Evolutionary conservation across 2,888 invertebrate species (phyloP).

Genomic region (Choreutis nemorana): DNA sequence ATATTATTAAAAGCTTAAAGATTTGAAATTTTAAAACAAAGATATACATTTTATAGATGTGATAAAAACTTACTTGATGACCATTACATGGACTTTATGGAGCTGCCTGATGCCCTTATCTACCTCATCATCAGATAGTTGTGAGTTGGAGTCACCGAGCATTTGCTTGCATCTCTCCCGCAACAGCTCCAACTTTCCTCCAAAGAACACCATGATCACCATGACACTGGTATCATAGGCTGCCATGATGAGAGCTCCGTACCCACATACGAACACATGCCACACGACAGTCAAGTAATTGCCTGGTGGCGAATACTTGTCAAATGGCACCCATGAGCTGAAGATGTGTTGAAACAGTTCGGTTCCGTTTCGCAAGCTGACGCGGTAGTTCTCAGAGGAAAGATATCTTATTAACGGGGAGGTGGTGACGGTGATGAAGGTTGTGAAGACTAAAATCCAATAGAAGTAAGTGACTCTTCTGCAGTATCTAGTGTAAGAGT

Average conservation of each 20-base stretch:
- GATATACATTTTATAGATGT: neutral
- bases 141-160: constrained; percentile 17
- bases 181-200: constrained; percentile 40
- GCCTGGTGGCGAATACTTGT: constrained; percentile 38
- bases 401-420: constrained; percentile 31
- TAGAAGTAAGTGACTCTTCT: constrained; percentile 35
- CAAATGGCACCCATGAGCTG: constrained; percentile 48
- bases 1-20: too few relatives aligned
- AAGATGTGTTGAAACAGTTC: constrained; percentile 45
- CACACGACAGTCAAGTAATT: constrained; percentile 36
- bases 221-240: constrained; percentile 36
- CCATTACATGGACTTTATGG: constrained; percentile 27
- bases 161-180: constrained; percentile 37
- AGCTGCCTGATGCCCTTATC: constrained; percentile 22
- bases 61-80: constrained; percentile 35
- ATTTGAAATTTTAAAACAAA: neutral
- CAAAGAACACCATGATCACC: constrained; percentile 42
- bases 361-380: constrained; percentile 29
- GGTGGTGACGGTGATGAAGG: constrained; percentile 24
- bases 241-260: constrained; percentile 34
- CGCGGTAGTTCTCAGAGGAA: constrained; percentile 27
- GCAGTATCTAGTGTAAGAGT: constrained; percentile 38
- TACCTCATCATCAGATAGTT: constrained; percentile 19
- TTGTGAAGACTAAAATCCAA: constrained; percentile 38
- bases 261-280: constrained; percentile 28